These are phyloP conservation scores for Camelus dromedarius DNA, from an alignment of 2,113 vertebrate genomes.

Conservation along the genomic window DNA sequence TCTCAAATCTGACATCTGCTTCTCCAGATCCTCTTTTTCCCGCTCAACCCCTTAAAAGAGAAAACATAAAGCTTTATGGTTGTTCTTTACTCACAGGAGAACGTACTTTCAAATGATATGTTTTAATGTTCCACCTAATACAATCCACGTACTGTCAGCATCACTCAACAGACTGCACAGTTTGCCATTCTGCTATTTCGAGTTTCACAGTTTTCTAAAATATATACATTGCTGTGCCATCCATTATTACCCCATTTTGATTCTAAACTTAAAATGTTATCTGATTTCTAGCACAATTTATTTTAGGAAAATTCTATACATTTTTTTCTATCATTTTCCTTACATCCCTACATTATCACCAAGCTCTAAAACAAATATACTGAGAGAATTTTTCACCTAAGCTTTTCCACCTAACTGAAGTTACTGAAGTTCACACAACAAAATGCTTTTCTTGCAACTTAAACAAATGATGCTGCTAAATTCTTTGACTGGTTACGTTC, in stretches of 20 bases:
- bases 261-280: not conserved
- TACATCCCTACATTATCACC: not conserved
- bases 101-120: not conserved
- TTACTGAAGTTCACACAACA: constrained; percentile 10
- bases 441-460: constrained; percentile 37
- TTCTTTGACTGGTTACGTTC: not conserved
- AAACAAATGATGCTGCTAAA: constrained; percentile 4
- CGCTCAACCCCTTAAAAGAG: constrained; percentile 82
- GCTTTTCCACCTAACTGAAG: not conserved
- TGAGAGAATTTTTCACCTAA: constrained; percentile 18
- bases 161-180: not conserved
- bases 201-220: constrained; percentile 19
- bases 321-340: constrained; percentile 17
- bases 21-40: constrained; percentile 90
- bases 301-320: constrained; percentile 22
- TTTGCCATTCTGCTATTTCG: not conserved
- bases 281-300: constrained; percentile 32
- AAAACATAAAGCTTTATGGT: constrained; percentile 1
- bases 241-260: not conserved
- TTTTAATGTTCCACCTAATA: not conserved
- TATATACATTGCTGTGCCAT: not conserved
- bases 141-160: not conserved
- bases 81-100: not conserved
- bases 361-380: constrained; percentile 26
- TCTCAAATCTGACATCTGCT: constrained; percentile 90